Conservation (phyloP, 1,140 invertebrate species). For the Melanaphis sacchari region DNA sequence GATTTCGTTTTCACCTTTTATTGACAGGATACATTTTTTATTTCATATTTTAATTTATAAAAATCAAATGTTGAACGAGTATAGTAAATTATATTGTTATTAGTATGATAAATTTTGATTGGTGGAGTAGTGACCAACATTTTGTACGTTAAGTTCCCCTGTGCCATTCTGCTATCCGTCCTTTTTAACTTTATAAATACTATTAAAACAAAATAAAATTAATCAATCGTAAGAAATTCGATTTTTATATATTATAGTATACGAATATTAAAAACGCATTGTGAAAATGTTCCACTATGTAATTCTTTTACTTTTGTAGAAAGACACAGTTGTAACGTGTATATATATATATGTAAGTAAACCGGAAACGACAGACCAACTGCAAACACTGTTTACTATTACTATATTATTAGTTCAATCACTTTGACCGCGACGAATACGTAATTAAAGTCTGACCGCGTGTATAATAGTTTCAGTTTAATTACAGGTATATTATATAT, state of each 20-base stretch:
- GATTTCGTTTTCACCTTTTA: neutral
- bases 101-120: neutral
- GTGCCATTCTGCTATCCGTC: no score
- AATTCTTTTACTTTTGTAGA: neutral
- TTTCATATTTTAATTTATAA: no score
- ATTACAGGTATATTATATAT: neutral
- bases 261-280: neutral
- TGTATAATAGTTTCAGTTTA: slow-evolving; percentile 16
- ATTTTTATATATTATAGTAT: neutral
- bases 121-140: neutral
- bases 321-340: neutral
- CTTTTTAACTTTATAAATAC: neutral
- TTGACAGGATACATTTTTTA: neutral
- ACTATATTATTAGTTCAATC: neutral
- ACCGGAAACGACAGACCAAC: neutral
- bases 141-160: no score
- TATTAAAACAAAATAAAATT: neutral
- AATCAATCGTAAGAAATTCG: neutral
- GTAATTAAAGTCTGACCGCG: neutral
- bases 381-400: neutral
- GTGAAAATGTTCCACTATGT: neutral
- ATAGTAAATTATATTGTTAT: neutral
- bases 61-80: neutral
- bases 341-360: neutral
- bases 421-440: neutral